Percentiles rank a stretch among this genome's conserved stretches.
phyloP scores from a whole-genome alignment of 2,888 invertebrate species.

The Adelognathus sp. region DNA sequence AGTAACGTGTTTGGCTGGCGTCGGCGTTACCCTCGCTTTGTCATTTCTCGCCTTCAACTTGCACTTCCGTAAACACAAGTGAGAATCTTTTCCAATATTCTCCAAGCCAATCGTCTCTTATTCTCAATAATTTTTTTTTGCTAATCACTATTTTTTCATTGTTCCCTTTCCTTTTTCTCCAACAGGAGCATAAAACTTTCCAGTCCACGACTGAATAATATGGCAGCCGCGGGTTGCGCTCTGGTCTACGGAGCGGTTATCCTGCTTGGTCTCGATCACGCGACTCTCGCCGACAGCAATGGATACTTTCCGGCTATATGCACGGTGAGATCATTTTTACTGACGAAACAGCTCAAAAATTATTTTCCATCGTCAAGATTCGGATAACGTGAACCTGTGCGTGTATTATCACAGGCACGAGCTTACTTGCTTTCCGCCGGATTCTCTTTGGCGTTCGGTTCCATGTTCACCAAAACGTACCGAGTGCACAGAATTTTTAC shows the following conservation, averaged over 20 bases:
- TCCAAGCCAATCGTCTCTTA: no score
- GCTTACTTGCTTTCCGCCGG: slow-evolving; percentile 95
- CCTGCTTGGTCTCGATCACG: slow-evolving; percentile 91
- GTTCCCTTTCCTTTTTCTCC: slow-evolving; percentile 41
- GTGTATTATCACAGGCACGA: slow-evolving; percentile 86
- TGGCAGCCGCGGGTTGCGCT: slow-evolving; percentile 94
- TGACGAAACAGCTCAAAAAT: background rate
- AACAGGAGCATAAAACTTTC: slow-evolving; percentile 94
- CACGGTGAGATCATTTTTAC: slow-evolving; percentile 86
- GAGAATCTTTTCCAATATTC: slow-evolving; percentile 73
- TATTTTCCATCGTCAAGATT: background rate
- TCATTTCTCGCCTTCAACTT: slow-evolving; percentile 92
- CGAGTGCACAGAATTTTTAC: slow-evolving; percentile 95
- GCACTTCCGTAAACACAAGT: slow-evolving; percentile 92
- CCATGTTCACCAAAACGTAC: slow-evolving; percentile 97
- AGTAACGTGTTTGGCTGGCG: slow-evolving; percentile 87
- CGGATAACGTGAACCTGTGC: background rate
- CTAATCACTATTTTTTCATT: no score
- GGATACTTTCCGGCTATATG: slow-evolving; percentile 91
- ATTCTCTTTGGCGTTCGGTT: slow-evolving; percentile 95
- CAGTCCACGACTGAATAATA: slow-evolving; percentile 95
- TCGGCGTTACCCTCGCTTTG: slow-evolving; percentile 89
- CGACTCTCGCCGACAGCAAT: slow-evolving; percentile 86
- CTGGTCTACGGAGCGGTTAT: slow-evolving; percentile 95
- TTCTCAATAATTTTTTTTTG: no score